phyloP scores from a whole-genome alignment of 2,888 invertebrate species.

The Gymnocheta viridis region DNA sequence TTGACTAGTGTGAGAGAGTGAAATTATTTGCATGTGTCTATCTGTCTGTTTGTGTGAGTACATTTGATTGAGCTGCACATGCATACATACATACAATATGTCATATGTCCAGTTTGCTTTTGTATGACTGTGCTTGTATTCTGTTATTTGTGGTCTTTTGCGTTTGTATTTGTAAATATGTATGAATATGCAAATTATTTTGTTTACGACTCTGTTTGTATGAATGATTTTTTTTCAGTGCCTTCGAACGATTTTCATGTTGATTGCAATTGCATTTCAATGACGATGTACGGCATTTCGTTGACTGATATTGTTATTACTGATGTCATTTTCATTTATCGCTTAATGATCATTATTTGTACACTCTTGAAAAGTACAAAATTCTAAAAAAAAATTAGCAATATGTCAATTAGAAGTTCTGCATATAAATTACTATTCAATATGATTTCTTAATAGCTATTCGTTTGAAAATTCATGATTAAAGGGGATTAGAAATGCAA shows the following conservation, averaged over 20 bases:
- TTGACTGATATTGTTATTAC: background rate
- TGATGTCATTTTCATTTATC: slow-evolving; percentile 9
- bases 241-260: slow-evolving; percentile 61
- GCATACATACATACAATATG: background rate
- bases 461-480: background rate
- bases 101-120: too few species aligned
- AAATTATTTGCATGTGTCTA: slow-evolving; percentile 26
- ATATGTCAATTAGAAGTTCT: slow-evolving; percentile 15
- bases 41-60: slow-evolving; percentile 8
- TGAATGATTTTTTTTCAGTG: slow-evolving; percentile 18
- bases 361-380: slow-evolving; percentile 17
- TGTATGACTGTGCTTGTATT: background rate
- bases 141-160: slow-evolving; percentile 49
- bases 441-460: background rate
- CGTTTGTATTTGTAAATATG: slow-evolving; percentile 14
- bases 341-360: slow-evolving; percentile 52
- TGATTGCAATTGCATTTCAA: slow-evolving; percentile 69
- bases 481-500: too few species aligned
- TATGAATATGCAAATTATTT: slow-evolving; percentile 28
- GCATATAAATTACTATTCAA: slow-evolving; percentile 12
- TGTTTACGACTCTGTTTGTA: slow-evolving; percentile 5
- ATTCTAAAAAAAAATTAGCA: slow-evolving; percentile 2
- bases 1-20: slow-evolving; percentile 19
- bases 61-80: background rate
- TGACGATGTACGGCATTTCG: slow-evolving; percentile 47